phyloP scores from a whole-genome alignment of 2,797 vertebrate species.

The Megalops cyprinoides region DNA sequence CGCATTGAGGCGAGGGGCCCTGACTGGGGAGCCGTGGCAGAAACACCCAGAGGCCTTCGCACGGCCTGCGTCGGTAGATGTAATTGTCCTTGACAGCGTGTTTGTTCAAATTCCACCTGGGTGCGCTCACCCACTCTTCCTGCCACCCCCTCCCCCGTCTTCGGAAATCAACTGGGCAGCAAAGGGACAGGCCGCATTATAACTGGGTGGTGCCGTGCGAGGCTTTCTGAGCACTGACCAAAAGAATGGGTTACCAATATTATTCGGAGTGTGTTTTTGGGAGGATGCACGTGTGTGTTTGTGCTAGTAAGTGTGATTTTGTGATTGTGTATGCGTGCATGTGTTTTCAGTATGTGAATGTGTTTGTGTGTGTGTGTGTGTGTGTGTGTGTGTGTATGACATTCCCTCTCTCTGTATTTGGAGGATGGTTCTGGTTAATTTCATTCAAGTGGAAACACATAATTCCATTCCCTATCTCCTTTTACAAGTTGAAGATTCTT shows the following conservation, averaged over 20 bases:
- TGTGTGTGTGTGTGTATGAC: background rate
- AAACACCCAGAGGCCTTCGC: constrained; percentile 67
- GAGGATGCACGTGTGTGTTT: too few relatives aligned
- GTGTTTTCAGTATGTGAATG: background rate
- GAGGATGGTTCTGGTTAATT: too few relatives aligned
- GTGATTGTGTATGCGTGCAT: too few relatives aligned
- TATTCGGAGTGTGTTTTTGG: too few relatives aligned
- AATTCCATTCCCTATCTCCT: background rate
- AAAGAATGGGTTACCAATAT: too few relatives aligned
- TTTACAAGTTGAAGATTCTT: background rate
- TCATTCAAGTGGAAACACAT: too few relatives aligned
- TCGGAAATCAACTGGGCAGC: constrained; percentile 45
- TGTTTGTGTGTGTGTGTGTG: background rate
- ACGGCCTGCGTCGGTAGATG: constrained; percentile 64
- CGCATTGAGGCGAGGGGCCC: constrained; percentile 19
- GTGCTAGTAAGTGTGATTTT: too few relatives aligned
- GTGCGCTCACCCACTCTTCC: constrained; percentile 59
- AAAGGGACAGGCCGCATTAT: background rate
- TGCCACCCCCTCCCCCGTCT: background rate
- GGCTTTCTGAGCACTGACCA: background rate
- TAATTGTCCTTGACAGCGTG: constrained; percentile 76
- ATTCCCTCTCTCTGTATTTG: too few relatives aligned
- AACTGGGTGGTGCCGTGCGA: background rate
- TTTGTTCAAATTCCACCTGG: constrained; percentile 78
- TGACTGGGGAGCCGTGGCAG: constrained; percentile 60